These are phyloP conservation scores for Deroplatys truncata DNA, from an alignment of 2,888 invertebrate species.

Conservation along the genomic window DNA sequence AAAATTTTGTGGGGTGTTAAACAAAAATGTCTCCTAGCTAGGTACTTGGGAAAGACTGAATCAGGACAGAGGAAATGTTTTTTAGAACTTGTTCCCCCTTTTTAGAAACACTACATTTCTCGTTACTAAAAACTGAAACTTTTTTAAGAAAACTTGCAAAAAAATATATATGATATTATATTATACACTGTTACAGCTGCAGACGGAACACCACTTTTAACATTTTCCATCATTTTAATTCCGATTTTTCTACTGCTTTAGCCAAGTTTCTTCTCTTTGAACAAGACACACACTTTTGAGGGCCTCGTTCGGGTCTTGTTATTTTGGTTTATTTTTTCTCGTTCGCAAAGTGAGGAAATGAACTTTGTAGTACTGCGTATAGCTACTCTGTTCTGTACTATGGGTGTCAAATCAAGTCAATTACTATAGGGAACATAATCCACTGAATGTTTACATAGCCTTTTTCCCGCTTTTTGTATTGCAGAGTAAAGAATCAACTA, in stretches of 20 bases:
- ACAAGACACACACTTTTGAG: too few relatives aligned
- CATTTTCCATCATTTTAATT: not conserved
- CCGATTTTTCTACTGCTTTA: not conserved
- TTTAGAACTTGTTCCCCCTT: conserved; percentile 20
- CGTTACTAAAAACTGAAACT: conserved; percentile 8
- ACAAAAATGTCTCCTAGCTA: conserved; percentile 25
- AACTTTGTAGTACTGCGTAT: conserved; percentile 2
- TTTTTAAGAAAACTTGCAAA: conserved; percentile 11
- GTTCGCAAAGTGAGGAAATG: not conserved
- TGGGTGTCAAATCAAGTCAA: conserved; percentile 51
- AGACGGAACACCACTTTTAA: not conserved
- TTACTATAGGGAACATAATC: conserved; percentile 77
- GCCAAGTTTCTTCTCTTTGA: not conserved
- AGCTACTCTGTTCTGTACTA: conserved; percentile 17
- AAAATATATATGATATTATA: conserved; percentile 6
- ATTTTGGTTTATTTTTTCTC: too few relatives aligned
- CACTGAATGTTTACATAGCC: conserved; percentile 38
- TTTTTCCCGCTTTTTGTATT: conserved; percentile 30
- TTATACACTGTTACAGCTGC: not conserved
- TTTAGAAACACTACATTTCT: conserved; percentile 15
- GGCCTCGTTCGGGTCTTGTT: too few relatives aligned
- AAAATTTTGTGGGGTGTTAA: conserved; percentile 27
- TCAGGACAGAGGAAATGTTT: conserved; percentile 19
- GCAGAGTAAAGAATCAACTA: conserved; percentile 4
- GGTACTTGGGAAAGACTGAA: conserved; percentile 31